phyloP scores from a whole-genome alignment of 2,888 invertebrate genomes.

The Balanococcus diminutus region DNA sequence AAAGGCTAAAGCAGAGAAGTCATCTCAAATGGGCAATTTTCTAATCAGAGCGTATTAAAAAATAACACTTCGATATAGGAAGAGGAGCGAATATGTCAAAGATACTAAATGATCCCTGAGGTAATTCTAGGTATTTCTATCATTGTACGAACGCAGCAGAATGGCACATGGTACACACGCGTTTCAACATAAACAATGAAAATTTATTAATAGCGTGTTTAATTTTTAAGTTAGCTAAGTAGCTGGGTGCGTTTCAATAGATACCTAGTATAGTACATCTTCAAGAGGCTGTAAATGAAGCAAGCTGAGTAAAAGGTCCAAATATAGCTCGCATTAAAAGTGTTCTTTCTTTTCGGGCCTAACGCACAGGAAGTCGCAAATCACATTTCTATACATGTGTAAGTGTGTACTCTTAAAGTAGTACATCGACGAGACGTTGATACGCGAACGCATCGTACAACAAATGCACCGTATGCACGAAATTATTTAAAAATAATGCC shows the following conservation, averaged over 20 bases:
- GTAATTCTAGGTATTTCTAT: neutral
- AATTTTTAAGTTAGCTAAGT: constrained; percentile 49
- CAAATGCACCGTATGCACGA: neutral
- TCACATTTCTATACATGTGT: constrained; percentile 40
- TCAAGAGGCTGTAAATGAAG: constrained; percentile 24
- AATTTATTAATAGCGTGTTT: constrained; percentile 52
- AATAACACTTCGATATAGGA: neutral
- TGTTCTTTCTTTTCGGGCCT: constrained; percentile 30
- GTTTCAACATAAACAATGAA: constrained; percentile 45
- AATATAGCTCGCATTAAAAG: constrained; percentile 46
- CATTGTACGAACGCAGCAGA: neutral
- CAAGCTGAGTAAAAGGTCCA: constrained; percentile 43
- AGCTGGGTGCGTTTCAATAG: constrained; percentile 47
- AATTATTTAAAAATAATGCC: constrained; percentile 19
- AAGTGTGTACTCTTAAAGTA: neutral
- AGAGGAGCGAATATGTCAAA: neutral
- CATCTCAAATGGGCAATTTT: neutral
- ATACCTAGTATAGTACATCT: neutral
- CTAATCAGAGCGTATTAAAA: neutral
- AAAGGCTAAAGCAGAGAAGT: neutral
- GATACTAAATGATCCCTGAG: neutral
- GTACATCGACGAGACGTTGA: neutral
- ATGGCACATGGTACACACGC: neutral
- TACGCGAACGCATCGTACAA: neutral
- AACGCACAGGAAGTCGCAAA: constrained; percentile 49